Evolutionary conservation across 1,140 invertebrate species (phyloP).

Genomic region (Philaenus spumarius): DNA sequence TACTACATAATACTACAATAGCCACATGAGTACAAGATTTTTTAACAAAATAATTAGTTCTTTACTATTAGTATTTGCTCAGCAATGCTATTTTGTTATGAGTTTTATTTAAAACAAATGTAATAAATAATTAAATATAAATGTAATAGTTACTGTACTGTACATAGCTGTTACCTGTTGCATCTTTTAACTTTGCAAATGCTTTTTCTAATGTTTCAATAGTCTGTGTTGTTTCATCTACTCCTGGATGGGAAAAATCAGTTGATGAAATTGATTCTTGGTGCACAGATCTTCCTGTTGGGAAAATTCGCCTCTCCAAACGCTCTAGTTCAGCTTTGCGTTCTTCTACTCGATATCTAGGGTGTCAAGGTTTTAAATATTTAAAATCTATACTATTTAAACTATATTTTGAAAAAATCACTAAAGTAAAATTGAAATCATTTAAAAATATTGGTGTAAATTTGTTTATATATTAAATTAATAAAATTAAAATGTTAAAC

Average conservation of each 20-base stretch:
- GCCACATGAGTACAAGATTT: no score
- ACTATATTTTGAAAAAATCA: no score
- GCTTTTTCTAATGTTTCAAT: constrained; percentile 49
- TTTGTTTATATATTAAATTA: background rate
- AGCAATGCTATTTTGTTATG: no score
- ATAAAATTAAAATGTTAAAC: background rate
- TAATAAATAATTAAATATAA: no score
- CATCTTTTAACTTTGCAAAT: constrained; percentile 63
- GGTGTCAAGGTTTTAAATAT: background rate
- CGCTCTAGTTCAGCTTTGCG: constrained; percentile 42
- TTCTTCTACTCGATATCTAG: constrained; percentile 47
- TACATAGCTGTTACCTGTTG: constrained; percentile 62
- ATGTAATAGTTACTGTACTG: no score
- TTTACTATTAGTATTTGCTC: no score
- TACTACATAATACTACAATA: no score
- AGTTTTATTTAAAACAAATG: no score
- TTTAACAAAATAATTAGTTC: no score
- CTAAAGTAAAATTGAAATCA: background rate
- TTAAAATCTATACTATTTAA: no score
- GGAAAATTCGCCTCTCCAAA: constrained; percentile 29
- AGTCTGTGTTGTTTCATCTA: constrained; percentile 20
- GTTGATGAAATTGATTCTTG: constrained; percentile 22
- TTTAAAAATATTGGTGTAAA: background rate
- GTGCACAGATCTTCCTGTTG: constrained; percentile 39
- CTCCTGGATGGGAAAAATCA: constrained; percentile 1